A percentile compares a stretch with the other conserved stretches of the same genome.
Evolutionary conservation across 2,113 vertebrate species (phyloP).

Genomic region (Toxotes jaculatrix): DNA sequence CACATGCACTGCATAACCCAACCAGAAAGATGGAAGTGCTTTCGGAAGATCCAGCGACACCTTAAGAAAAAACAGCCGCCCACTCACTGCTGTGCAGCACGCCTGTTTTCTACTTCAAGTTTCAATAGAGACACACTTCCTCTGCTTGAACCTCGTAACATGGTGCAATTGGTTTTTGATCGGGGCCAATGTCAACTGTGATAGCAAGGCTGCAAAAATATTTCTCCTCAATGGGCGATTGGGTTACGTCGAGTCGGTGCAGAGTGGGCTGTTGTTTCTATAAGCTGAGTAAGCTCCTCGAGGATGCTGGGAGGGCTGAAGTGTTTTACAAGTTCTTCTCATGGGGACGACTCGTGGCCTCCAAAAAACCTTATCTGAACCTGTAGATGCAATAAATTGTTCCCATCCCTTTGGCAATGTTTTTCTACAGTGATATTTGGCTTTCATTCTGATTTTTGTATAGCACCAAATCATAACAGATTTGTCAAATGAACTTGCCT

Average conservation of each 20-base stretch:
- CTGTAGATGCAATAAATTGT: slow-evolving; percentile 34
- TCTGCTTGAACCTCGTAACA: slow-evolving; percentile 58
- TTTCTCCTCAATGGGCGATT: slow-evolving; percentile 51
- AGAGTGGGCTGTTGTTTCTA: slow-evolving; percentile 31
- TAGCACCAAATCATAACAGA: too few species aligned
- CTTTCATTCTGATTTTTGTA: too few species aligned
- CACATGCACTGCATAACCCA: slow-evolving; percentile 23
- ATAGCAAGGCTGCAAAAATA: slow-evolving; percentile 71
- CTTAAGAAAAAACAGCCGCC: slow-evolving; percentile 54
- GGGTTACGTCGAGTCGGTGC: slow-evolving; percentile 58
- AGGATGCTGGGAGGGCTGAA: slow-evolving; percentile 47
- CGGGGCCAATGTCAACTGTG: slow-evolving; percentile 58
- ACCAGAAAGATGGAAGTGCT: slow-evolving; percentile 64
- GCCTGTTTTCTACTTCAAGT: slow-evolving; percentile 74
- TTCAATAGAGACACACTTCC: slow-evolving; percentile 62
- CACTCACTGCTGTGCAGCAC: slow-evolving; percentile 37
- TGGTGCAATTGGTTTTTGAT: slow-evolving; percentile 63
- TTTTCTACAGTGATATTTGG: not conserved
- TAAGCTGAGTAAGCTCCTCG: slow-evolving; percentile 50
- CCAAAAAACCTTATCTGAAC: slow-evolving; percentile 48
- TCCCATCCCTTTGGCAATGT: slow-evolving; percentile 7
- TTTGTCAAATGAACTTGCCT: too few species aligned
- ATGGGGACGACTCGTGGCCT: not conserved
- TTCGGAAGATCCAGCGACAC: slow-evolving; percentile 68
- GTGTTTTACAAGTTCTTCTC: slow-evolving; percentile 64